These are phyloP conservation scores for Pseudochaenichthys georgianus DNA, from an alignment of 2,797 vertebrate genomes.

Conservation along the genomic window DNA sequence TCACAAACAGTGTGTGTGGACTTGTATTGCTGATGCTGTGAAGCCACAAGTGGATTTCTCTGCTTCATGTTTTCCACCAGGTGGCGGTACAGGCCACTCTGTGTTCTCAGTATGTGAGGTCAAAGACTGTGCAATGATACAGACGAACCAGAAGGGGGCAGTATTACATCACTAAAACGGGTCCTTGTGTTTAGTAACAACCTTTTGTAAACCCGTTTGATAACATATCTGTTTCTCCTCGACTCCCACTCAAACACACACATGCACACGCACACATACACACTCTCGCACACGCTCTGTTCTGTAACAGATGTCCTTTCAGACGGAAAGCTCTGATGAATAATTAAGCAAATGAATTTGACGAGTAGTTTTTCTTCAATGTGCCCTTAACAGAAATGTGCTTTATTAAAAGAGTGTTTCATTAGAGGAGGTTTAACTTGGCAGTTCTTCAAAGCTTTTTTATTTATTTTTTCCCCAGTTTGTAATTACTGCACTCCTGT, in stretches of 20 bases:
- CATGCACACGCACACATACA: conserved; percentile 11
- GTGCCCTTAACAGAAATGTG: conserved; percentile 36
- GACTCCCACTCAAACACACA: conserved; percentile 34
- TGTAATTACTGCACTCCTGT: background rate
- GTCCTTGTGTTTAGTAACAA: conserved; percentile 14
- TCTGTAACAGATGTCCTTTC: conserved; percentile 57
- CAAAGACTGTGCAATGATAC: conserved; percentile 26
- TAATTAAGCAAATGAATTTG: conserved; percentile 62
- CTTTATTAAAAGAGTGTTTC: conserved; percentile 33
- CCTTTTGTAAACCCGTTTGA: conserved; percentile 50
- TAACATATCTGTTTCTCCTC: conserved; percentile 51
- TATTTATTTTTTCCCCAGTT: background rate
- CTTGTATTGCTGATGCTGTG: background rate
- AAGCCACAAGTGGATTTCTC: background rate
- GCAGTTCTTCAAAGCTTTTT: background rate
- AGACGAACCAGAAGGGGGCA: conserved; percentile 66
- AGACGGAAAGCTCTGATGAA: conserved; percentile 48
- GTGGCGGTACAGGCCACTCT: conserved; percentile 56
- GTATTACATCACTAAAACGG: conserved; percentile 55
- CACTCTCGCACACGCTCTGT: conserved; percentile 21
- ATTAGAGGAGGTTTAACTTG: conserved; percentile 27
- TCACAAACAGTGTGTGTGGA: background rate
- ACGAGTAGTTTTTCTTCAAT: conserved; percentile 49
- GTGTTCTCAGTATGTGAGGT: background rate
- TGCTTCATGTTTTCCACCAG: conserved; percentile 62